Evolutionary conservation across 2,888 invertebrate genomes (phyloP).

Genomic region (Gastracanthus pulcherrimus): DNA sequence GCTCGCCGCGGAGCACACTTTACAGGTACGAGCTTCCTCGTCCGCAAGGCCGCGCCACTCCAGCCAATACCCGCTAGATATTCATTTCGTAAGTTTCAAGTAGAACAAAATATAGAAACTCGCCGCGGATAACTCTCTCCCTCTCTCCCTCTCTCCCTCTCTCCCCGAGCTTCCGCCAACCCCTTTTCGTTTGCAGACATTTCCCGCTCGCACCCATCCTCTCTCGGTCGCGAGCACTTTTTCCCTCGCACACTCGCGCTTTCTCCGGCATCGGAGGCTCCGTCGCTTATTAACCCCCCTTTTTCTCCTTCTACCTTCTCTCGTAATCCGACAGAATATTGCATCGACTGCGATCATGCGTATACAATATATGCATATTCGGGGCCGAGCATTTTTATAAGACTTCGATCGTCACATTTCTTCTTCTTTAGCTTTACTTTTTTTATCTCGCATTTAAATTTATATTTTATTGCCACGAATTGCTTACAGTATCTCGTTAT

Average conservation of each 20-base stretch:
- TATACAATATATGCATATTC: slow-evolving; percentile 24
- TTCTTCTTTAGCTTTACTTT: slow-evolving; percentile 7
- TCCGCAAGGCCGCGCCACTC: slow-evolving; percentile 60
- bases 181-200: slow-evolving; percentile 52
- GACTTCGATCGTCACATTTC: slow-evolving; percentile 54
- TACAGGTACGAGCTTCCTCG: slow-evolving; percentile 59
- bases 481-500: background rate
- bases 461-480: no score
- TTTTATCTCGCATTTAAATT: background rate
- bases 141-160: slow-evolving; percentile 11
- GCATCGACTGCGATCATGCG: slow-evolving; percentile 65
- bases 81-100: slow-evolving; percentile 76
- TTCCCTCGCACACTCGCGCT: slow-evolving; percentile 56
- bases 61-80: slow-evolving; percentile 76
- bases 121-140: slow-evolving; percentile 64
- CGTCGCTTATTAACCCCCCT: slow-evolving; percentile 45
- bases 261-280: slow-evolving; percentile 43
- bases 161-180: slow-evolving; percentile 31
- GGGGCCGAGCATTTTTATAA: slow-evolving; percentile 58
- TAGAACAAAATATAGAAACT: slow-evolving; percentile 75
- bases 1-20: slow-evolving; percentile 49
- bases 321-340: slow-evolving; percentile 61
- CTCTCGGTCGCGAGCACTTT: slow-evolving; percentile 37
- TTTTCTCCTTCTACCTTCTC: slow-evolving; percentile 33
- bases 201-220: slow-evolving; percentile 28